Base-by-base conservation (phyloP, 2,888 invertebrate species). In the Hylaea fasciaria region DNA sequence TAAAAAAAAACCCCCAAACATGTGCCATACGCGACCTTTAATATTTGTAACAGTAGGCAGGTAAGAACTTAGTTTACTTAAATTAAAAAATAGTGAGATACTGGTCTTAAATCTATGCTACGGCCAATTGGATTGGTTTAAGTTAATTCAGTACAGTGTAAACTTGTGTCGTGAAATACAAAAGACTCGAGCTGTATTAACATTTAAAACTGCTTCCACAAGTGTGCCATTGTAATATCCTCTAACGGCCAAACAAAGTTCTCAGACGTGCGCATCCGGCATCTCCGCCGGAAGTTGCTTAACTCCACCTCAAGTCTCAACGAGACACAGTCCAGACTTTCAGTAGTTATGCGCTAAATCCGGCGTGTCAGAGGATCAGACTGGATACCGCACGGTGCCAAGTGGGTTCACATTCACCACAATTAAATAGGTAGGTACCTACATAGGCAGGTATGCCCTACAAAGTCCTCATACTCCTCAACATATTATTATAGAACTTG, bases 211-310 rank as follows among this genome's bases (percentile, higher is more conserved):
- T 10, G n/a, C n/a, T 44, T 10, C 22, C 44, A 10, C 44, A 44
- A 17, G 14, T 17, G 14, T 17, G 16, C 16, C 13, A 29, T 49
- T 40, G 39, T 50, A 17, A 5, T 16, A 39, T 43, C 14, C 44
- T 50, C 46, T 35, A n/a, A n/a, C 14, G n/a, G 8, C 17, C 48
- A 44, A 35, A 37, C 57, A 39, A 64, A 60, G 57, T 63, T 62
- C 46, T 41, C 46, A 58, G 56, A 48, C 51, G 49, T 22, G 40
- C 40, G 44, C 44, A 53, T 60, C 60, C 55, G 62, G 50, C 55
- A 39, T 35, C 37, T 28, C 8, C 37, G 50, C 14, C 50, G 57
- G 57, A 57, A 57, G 40, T 14, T 8, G 29, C 10, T 22, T 16
- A 56, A 49, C 49, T 56, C 44, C 16, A 16, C 2, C 39, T 28